These are phyloP conservation scores for Botia almorhae DNA, from an alignment of 2,797 vertebrate species.

Conservation along the genomic window DNA sequence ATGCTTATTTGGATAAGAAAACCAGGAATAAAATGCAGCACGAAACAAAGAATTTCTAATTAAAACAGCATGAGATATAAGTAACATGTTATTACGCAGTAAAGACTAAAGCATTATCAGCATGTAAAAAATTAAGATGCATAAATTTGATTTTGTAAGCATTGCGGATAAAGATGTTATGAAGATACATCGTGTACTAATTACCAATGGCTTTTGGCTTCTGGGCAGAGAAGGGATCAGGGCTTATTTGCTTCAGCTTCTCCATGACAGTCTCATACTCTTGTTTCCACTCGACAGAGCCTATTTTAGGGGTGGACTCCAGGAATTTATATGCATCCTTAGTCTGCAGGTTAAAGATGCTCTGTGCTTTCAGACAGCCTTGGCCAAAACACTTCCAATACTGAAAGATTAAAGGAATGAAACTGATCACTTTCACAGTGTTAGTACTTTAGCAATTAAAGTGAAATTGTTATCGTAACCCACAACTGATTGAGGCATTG, in stretches of 20 bases:
- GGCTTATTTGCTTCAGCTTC: background rate
- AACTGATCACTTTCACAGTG: too few species aligned
- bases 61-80: too few species aligned
- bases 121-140: too few species aligned
- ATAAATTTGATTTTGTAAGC: background rate
- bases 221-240: background rate
- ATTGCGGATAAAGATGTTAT: background rate
- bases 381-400: background rate
- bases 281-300: background rate
- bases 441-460: background rate
- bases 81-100: too few species aligned
- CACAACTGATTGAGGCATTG: too few species aligned
- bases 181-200: background rate
- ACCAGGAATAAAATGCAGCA: too few species aligned
- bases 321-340: slow-evolving; percentile 40
- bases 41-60: too few species aligned
- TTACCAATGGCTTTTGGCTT: background rate
- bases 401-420: background rate
- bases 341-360: background rate
- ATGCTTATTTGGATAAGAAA: too few species aligned
- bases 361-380: background rate
- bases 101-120: too few species aligned
- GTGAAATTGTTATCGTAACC: background rate
- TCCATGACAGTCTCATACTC: background rate
- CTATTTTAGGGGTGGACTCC: background rate